Percentiles rank a stretch among this genome's conserved stretches.
Evolutionary conservation across 2,888 invertebrate genomes (phyloP).

Genomic region (Zootermopsis nevadensis): DNA sequence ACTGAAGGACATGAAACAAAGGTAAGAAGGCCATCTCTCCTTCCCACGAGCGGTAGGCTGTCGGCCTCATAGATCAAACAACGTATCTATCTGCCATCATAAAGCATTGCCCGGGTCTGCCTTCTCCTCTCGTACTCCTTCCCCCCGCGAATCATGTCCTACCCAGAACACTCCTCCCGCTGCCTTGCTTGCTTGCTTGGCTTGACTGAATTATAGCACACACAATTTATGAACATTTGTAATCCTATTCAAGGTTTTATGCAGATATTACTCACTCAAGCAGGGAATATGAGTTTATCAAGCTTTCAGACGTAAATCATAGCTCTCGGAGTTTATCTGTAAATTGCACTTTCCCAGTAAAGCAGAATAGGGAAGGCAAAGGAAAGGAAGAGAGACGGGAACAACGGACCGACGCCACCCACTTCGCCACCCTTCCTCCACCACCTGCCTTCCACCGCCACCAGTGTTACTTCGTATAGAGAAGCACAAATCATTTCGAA

Average conservation of each 20-base stretch:
- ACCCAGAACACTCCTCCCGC: constrained; percentile 51
- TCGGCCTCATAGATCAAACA: constrained; percentile 54
- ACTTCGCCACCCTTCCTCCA: constrained; percentile 50
- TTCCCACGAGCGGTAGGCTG: constrained; percentile 51
- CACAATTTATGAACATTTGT: constrained; percentile 66
- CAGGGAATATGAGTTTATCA: constrained; percentile 66
- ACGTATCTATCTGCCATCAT: constrained; percentile 54
- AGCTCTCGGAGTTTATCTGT: constrained; percentile 71
- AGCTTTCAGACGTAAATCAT: constrained; percentile 78
- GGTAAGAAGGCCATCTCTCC: background rate
- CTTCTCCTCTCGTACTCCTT: constrained; percentile 43
- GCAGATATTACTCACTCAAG: constrained; percentile 66
- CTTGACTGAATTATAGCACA: constrained; percentile 64
- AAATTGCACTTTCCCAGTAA: constrained; percentile 72
- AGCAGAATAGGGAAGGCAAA: constrained; percentile 53
- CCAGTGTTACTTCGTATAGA: constrained; percentile 38
- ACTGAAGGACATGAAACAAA: constrained; percentile 7
- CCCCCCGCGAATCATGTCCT: constrained; percentile 49
- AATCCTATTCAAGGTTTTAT: constrained; percentile 67
- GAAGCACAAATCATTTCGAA: constrained; percentile 54
- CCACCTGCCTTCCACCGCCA: constrained; percentile 47
- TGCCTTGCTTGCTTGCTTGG: constrained; percentile 54
- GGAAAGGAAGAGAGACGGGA: constrained; percentile 51
- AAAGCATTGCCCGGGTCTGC: constrained; percentile 50
- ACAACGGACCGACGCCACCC: constrained; percentile 52